These are phyloP conservation scores for Hydrolagus affinis DNA, from an alignment of 2,113 vertebrate species.

Conservation along the genomic window DNA sequence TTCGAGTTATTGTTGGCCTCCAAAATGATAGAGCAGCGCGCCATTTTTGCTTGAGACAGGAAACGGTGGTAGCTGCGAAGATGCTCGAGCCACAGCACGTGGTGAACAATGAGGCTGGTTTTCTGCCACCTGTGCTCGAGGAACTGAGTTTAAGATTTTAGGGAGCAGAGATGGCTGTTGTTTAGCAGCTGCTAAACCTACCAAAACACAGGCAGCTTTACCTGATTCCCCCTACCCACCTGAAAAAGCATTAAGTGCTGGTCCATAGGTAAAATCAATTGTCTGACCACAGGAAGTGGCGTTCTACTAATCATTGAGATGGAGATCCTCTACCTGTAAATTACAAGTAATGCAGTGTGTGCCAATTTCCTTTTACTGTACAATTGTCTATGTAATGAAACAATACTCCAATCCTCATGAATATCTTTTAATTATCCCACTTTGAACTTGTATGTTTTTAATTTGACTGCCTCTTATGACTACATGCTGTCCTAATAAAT, in stretches of 20 bases:
- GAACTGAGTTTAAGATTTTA: too few species aligned
- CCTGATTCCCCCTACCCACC: neutral
- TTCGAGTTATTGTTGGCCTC: too few species aligned
- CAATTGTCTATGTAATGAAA: constrained; percentile 16
- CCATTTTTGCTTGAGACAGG: too few species aligned
- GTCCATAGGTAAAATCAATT: neutral
- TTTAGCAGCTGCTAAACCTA: too few species aligned
- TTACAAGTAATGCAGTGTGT: neutral
- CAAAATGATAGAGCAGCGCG: too few species aligned
- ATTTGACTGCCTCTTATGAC: neutral
- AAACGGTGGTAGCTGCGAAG: too few species aligned
- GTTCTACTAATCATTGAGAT: neutral
- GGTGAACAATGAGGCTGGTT: too few species aligned
- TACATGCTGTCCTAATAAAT: neutral
- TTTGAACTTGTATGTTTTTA: neutral
- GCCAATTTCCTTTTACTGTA: neutral
- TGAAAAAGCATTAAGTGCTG: too few species aligned
- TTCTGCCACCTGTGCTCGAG: too few species aligned
- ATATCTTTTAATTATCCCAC: constrained; percentile 19
- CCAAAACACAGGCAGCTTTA: neutral
- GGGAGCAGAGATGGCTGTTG: too few species aligned
- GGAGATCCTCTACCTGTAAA: neutral
- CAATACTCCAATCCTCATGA: neutral
- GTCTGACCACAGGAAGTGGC: neutral
- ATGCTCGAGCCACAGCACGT: too few species aligned